Percentiles rank a stretch among this genome's conserved stretches.
Conservation (phyloP, 2,888 invertebrate species). For the Suillia variegata region DNA sequence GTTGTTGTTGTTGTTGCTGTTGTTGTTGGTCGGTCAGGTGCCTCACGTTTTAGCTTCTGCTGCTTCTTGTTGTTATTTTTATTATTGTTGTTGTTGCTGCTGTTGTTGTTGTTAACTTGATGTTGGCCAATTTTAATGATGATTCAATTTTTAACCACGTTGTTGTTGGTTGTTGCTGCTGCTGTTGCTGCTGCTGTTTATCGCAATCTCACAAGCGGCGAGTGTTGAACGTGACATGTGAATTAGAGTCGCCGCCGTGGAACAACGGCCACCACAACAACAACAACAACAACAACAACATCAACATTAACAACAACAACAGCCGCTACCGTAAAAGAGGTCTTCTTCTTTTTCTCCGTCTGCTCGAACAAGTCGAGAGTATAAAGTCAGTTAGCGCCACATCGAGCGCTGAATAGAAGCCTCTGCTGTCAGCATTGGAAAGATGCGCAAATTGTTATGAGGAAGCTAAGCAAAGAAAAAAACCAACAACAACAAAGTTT, state of each 20-base stretch:
- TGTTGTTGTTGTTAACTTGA: background rate
- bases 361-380: too few relatives aligned
- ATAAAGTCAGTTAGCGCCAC: too few relatives aligned
- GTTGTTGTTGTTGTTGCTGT: constrained; percentile 3
- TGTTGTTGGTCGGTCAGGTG: constrained; percentile 28
- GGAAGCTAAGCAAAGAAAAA: too few relatives aligned
- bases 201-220: background rate
- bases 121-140: constrained; percentile 3
- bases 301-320: too few relatives aligned
- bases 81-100: background rate
- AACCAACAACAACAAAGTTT: too few relatives aligned
- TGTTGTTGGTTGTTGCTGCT: background rate
- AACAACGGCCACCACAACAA: background rate
- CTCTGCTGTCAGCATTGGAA: too few relatives aligned
- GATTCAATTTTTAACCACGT: constrained; percentile 3
- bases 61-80: background rate
- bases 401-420: too few relatives aligned
- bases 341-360: too few relatives aligned
- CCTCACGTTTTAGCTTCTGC: background rate
- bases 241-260: background rate
- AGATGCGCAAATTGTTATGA: too few relatives aligned
- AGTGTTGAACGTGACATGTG: constrained; percentile 3
- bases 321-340: too few relatives aligned
- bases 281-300: too few relatives aligned
- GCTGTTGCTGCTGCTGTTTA: background rate